Percentiles rank a stretch among this genome's conserved stretches.
Evolutionary conservation across 2,797 vertebrate species (phyloP).

Genomic region (Ctenopoma kingsleyae): DNA sequence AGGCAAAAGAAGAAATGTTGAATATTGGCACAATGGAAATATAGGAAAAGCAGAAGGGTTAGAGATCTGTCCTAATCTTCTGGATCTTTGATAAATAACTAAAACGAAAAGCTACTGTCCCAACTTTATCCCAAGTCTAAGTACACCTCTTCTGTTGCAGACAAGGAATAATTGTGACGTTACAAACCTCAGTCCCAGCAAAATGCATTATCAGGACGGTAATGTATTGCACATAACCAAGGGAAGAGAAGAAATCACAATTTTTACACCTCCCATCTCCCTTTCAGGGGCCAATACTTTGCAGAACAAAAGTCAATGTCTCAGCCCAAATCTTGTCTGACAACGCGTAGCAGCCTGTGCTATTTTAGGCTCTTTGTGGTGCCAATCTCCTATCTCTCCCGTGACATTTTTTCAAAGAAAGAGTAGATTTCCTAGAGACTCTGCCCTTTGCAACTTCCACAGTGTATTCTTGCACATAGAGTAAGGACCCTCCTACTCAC

Average conservation of each 20-base stretch:
- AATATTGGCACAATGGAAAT: constrained; percentile 89
- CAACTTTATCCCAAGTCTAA: constrained; percentile 79
- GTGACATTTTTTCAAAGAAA: constrained; percentile 99
- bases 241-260: constrained; percentile 90
- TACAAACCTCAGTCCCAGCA: constrained; percentile 86
- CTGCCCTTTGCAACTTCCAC: constrained; percentile 98
- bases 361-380: constrained; percentile 99
- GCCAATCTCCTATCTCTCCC: constrained; percentile 99
- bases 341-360: constrained; percentile 98
- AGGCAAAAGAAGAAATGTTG: constrained; percentile 89
- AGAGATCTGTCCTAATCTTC: constrained; percentile 90
- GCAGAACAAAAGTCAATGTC: constrained; percentile 99
- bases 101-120: constrained; percentile 84
- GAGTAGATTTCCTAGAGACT: constrained; percentile 99
- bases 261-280: constrained; percentile 94
- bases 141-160: constrained; percentile 84
- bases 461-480: constrained; percentile 92
- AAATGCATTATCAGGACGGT: constrained; percentile 85
- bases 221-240: constrained; percentile 89
- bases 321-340: constrained; percentile 99
- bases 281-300: constrained; percentile 92
- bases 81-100: constrained; percentile 90
- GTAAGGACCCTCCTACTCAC: constrained; percentile 88
- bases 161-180: constrained; percentile 92
- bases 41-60: constrained; percentile 92